Evolutionary conservation across 1,140 invertebrate species (phyloP).

Genomic region (Asobara japonica): DNA sequence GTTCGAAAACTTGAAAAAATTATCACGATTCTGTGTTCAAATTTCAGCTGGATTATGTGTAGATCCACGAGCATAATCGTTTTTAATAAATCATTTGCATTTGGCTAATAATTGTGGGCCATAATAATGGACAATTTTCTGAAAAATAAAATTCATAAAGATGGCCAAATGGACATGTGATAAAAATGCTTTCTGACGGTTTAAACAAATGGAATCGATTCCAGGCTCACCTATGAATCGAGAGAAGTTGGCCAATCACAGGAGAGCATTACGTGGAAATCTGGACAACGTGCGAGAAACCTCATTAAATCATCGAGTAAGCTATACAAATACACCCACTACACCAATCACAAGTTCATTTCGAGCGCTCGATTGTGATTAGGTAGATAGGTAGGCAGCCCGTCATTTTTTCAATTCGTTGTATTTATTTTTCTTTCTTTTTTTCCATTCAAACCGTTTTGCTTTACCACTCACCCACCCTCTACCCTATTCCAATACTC

Average conservation of each 20-base stretch:
- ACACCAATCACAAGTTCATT: constrained; percentile 59
- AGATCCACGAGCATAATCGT: too few species aligned
- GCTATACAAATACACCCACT: constrained; percentile 63
- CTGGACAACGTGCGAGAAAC: constrained; percentile 78
- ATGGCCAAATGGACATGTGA: too few species aligned
- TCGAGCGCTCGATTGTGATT: constrained; percentile 59
- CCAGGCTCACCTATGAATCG: constrained; percentile 81
- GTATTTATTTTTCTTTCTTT: not conserved
- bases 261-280: constrained; percentile 70
- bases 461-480: too few species aligned
- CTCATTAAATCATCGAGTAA: constrained; percentile 71
- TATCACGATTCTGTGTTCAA: too few species aligned
- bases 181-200: not conserved
- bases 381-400: constrained; percentile 56
- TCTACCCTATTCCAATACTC: not conserved
- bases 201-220: constrained; percentile 35
- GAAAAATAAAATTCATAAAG: too few species aligned
- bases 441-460: not conserved
- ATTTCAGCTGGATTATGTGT: too few species aligned
- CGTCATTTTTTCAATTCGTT: constrained; percentile 23
- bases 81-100: too few species aligned
- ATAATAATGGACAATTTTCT: too few species aligned
- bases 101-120: too few species aligned
- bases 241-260: constrained; percentile 79
- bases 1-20: too few species aligned